Evolutionary conservation across 2,797 vertebrate genomes (phyloP).

Genomic region (Rhinatrema bivittatum): DNA sequence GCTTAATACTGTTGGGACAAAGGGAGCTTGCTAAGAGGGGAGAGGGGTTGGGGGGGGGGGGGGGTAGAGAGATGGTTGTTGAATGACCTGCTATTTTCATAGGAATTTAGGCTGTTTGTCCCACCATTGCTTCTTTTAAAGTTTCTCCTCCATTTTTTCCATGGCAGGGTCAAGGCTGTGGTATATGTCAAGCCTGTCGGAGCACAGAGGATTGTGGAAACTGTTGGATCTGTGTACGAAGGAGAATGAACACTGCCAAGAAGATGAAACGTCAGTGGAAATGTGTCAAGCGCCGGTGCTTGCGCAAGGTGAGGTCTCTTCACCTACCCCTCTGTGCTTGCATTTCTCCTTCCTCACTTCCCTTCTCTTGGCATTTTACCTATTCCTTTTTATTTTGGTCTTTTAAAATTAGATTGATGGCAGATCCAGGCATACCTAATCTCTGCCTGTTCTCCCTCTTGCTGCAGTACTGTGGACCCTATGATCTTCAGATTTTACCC

Average conservation of each 20-base stretch:
- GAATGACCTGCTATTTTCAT: too few relatives aligned
- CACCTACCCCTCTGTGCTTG: slow-evolving; percentile 6
- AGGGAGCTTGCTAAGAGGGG: too few relatives aligned
- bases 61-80: too few relatives aligned
- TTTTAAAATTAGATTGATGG: too few relatives aligned
- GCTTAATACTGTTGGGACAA: too few relatives aligned
- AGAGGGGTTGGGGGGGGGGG: too few relatives aligned
- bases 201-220: slow-evolving; percentile 68
- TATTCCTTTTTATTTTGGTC: background rate
- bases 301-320: slow-evolving; percentile 17
- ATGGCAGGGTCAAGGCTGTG: slow-evolving; percentile 71
- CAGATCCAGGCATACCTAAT: too few relatives aligned
- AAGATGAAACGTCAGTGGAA: slow-evolving; percentile 28
- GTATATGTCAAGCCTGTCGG: slow-evolving; percentile 72
- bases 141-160: background rate
- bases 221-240: slow-evolving; percentile 67
- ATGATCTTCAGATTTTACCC: too few relatives aligned
- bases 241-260: slow-evolving; percentile 33
- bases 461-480: too few relatives aligned
- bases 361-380: background rate
- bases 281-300: slow-evolving; percentile 45
- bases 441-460: too few relatives aligned
- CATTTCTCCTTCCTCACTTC: background rate
- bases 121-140: too few relatives aligned
- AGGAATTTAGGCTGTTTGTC: background rate